A percentile compares a stretch with the other conserved stretches of the same genome.
These are phyloP conservation scores for Cerceris rybyensis DNA, from an alignment of 2,888 invertebrate genomes.

Conservation along the genomic window DNA sequence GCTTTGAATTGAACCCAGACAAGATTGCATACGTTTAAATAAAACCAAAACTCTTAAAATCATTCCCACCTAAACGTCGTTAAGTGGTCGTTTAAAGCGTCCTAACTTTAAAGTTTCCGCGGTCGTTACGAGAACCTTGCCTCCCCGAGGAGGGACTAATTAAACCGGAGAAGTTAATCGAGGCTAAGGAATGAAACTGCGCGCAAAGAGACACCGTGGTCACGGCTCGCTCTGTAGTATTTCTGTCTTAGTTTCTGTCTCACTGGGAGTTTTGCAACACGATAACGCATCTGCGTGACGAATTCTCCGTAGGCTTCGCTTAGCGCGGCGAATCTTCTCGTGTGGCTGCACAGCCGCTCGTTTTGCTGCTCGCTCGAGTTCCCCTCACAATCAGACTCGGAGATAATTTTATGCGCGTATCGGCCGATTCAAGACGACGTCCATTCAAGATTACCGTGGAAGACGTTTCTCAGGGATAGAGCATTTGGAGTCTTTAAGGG, in stretches of 20 bases:
- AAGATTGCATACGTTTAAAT: too few species aligned
- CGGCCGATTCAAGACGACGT: background rate
- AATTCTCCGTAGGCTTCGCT: conserved; percentile 32
- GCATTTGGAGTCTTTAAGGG: too few species aligned
- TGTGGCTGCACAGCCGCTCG: conserved; percentile 12
- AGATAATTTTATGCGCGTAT: conserved; percentile 19
- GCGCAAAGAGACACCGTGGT: conserved; percentile 31
- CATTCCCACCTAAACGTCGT: too few species aligned
- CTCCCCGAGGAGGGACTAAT: conserved; percentile 23
- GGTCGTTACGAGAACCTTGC: conserved; percentile 9
- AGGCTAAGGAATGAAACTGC: conserved; percentile 24
- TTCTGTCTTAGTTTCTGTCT: conserved; percentile 32
- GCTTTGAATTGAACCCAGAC: too few species aligned
- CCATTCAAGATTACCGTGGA: background rate
- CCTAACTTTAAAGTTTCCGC: background rate
- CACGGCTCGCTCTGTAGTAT: conserved; percentile 17
- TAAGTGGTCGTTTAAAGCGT: background rate
- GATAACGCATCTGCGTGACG: conserved; percentile 54
- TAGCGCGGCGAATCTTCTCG: conserved; percentile 1
- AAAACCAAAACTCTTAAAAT: too few species aligned
- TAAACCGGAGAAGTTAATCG: conserved; percentile 40
- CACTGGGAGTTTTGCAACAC: conserved; percentile 47
- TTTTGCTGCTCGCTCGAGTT: background rate
- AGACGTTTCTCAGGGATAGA: too few species aligned
- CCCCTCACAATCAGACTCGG: conserved; percentile 20